Conservation (phyloP, 2,797 vertebrate genomes). For the Crenichthys baileyi region DNA sequence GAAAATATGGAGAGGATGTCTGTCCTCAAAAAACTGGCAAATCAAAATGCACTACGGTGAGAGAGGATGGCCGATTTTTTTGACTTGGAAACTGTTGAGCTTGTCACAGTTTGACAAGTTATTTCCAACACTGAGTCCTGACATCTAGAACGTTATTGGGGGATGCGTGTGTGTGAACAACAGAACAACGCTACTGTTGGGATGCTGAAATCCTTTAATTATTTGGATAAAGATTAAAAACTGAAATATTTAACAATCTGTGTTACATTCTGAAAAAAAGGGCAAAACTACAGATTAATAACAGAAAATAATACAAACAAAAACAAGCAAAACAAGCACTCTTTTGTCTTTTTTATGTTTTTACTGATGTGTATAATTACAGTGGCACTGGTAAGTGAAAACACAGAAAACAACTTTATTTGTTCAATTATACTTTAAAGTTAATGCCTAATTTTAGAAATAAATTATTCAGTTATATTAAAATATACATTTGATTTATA, state of each 20-base stretch:
- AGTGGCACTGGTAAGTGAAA: not conserved
- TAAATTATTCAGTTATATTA: not conserved
- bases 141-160: not conserved
- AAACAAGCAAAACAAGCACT: too few relatives aligned
- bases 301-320: not conserved
- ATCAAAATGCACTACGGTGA: slow-evolving; percentile 3
- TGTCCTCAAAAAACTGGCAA: slow-evolving; percentile 39
- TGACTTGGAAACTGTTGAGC: slow-evolving; percentile 9
- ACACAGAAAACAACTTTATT: not conserved
- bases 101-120: slow-evolving; percentile 9
- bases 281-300: not conserved
- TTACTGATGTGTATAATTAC: not conserved
- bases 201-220: not conserved
- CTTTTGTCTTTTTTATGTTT: not conserved
- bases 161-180: not conserved
- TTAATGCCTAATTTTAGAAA: not conserved
- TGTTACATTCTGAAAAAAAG: not conserved
- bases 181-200: not conserved
- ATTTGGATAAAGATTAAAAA: not conserved
- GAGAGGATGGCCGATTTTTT: slow-evolving; percentile 19
- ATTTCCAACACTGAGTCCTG: not conserved
- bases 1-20: slow-evolving; percentile 50
- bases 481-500: not conserved
- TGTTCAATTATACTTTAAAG: not conserved
- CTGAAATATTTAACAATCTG: not conserved